Evolutionary conservation across 1,140 invertebrate genomes (phyloP).

Genomic region (Drosophila sp.): DNA sequence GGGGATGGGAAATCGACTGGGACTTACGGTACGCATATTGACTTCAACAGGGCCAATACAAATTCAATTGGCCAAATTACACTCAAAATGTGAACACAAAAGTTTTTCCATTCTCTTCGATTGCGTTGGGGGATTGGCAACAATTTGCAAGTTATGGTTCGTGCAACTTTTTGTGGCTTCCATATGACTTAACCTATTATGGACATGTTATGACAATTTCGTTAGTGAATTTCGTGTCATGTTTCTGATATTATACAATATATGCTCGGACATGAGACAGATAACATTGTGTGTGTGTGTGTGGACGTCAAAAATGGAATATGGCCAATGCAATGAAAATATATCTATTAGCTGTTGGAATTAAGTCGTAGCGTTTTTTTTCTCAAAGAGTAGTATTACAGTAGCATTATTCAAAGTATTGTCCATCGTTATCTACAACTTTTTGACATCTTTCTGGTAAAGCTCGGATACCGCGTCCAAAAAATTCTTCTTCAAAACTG

Average conservation of each 20-base stretch:
- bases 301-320: too few species aligned
- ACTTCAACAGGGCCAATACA: slow-evolving; percentile 47
- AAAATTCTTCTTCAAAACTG: too few species aligned
- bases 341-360: too few species aligned
- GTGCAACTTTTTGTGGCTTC: slow-evolving; percentile 44
- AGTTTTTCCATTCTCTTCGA: slow-evolving; percentile 30
- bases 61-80: slow-evolving; percentile 73
- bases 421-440: too few species aligned
- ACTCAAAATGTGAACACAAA: slow-evolving; percentile 44
- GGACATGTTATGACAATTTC: slow-evolving; percentile 50
- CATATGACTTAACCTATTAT: slow-evolving; percentile 31
- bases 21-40: slow-evolving; percentile 19
- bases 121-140: slow-evolving; percentile 19
- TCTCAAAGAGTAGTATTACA: too few species aligned
- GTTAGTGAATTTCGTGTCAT: slow-evolving; percentile 42
- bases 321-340: too few species aligned
- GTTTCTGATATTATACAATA: slow-evolving; percentile 5
- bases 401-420: too few species aligned
- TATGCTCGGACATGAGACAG: background rate
- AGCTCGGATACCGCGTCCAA: too few species aligned
- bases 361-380: too few species aligned
- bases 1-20: slow-evolving; percentile 1
- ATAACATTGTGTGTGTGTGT: background rate
- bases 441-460: too few species aligned
- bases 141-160: slow-evolving; percentile 44